Base-by-base conservation (phyloP, 2,797 vertebrate species). In the Protonibea diacanthus region DNA sequence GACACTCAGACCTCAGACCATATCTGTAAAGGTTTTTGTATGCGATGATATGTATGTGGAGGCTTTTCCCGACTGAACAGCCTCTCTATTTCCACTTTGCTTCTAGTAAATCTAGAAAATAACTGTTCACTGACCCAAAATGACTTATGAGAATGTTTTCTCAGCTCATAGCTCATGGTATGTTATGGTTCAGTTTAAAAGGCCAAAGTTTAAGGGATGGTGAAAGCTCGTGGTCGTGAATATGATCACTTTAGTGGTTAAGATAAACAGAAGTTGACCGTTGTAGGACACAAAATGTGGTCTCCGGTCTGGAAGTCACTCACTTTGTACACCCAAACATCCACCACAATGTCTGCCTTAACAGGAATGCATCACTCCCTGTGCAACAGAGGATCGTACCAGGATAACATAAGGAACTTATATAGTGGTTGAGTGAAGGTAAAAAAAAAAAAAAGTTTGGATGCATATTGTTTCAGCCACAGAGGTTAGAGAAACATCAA, bases 331-430 rank as follows among this genome's bases (percentile, higher is more conserved):
- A 25, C 14, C 40, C 8, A 25, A 23, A 38, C n/a, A 10, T 15
- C 59, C 21, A 21, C 40, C 21, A 27, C 21, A 45, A 13, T 4
- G 5, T 38, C 15, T 3, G 3, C 13, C 3, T 33, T 40, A 40
- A 60, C n/a, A 20, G 29, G 25, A n/a, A 42, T 42, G 69, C 68
- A 55, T 65, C 12, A 21, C 49, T 52, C 71, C 20, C 44, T 57
- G 23, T 25, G 63, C 56, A 5, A 20, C 6, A 17, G 45, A 47
- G 3, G n/a, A 7, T 23, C 11, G 25, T 21, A 62, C 40, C 17
- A 38, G 15, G 13, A 2, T 66, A 66, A 3, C 58, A 62, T 13
- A n/a, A 58, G 0, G 48, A 60, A 64, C 57, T 49, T 23, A 38
- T 38, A 25, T 45, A 48, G n/a, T 4, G 18, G 21, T 38, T 64